Evolutionary conservation across 1,140 invertebrate species (phyloP).

Genomic region (Myzus persicae): DNA sequence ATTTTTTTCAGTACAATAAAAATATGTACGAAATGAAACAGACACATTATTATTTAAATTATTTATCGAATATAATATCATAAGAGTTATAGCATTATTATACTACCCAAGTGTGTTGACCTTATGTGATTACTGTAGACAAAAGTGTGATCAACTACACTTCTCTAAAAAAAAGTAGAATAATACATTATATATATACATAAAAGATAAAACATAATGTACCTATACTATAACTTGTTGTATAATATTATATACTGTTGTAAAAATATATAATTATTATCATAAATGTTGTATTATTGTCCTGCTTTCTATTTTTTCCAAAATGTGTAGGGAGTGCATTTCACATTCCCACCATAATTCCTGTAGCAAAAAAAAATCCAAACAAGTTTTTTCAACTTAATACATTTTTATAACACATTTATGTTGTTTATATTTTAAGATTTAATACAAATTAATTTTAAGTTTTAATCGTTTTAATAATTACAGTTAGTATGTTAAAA

Average conservation of each 20-base stretch:
- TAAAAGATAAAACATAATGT: conserved; percentile 28
- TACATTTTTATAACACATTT: background rate
- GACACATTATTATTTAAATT: conserved; percentile 38
- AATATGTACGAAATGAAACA: conserved; percentile 21
- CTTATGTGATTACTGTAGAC: conserved; percentile 51
- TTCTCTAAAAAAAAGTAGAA: conserved; percentile 20
- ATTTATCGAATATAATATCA: conserved; percentile 10
- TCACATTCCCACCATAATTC: background rate
- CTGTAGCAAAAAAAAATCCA: background rate
- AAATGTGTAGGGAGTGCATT: background rate
- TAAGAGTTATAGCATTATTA: conserved; percentile 21
- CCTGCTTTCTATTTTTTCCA: background rate
- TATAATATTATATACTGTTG: conserved; percentile 56
- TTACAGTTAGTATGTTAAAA: background rate
- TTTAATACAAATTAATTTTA: background rate
- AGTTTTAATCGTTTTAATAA: background rate
- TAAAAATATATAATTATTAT: conserved; percentile 52
- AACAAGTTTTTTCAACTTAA: background rate
- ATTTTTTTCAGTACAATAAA: conserved; percentile 3
- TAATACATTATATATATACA: background rate
- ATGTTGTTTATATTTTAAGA: background rate
- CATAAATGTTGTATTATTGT: conserved; percentile 5
- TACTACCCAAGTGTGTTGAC: conserved; percentile 50
- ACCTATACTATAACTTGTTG: conserved; percentile 55
- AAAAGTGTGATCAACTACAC: background rate